These are phyloP conservation scores for Chamaetylas fuelleborni DNA, from an alignment of 2,113 vertebrate species.

Conservation along the genomic window DNA sequence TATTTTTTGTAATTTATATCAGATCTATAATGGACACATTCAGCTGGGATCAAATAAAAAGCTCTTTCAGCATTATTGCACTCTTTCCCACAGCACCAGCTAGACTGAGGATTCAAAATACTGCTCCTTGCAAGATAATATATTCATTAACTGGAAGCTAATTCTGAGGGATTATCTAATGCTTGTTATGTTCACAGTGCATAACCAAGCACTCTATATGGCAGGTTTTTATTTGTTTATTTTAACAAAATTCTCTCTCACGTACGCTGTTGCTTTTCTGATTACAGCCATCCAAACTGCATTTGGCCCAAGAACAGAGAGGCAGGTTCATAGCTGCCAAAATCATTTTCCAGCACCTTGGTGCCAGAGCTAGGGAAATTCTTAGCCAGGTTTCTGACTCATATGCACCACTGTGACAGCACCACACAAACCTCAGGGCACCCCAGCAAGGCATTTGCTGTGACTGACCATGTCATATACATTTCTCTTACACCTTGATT, in stretches of 20 bases:
- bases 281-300: background rate
- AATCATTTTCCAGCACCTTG: background rate
- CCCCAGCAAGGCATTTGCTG: background rate
- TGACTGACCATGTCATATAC: background rate
- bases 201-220: background rate
- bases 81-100: background rate
- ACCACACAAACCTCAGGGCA: background rate
- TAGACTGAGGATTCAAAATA: background rate
- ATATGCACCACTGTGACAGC: background rate
- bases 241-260: background rate
- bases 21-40: background rate
- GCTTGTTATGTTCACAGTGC: background rate
- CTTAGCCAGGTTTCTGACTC: conserved; percentile 4
- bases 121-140: background rate
- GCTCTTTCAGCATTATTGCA: background rate
- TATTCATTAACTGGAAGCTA: conserved; percentile 26
- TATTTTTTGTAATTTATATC: background rate
- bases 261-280: background rate
- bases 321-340: background rate
- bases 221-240: background rate
- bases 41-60: background rate
- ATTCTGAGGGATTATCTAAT: conserved; percentile 34
- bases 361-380: background rate
- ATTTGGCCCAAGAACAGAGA: background rate
- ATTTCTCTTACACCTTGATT: background rate